Evolutionary conservation across 2,113 vertebrate genomes (phyloP), one percentile per base, ranked within the genome.

Genomic region (Ailuropoda melanoleuca): DNA sequence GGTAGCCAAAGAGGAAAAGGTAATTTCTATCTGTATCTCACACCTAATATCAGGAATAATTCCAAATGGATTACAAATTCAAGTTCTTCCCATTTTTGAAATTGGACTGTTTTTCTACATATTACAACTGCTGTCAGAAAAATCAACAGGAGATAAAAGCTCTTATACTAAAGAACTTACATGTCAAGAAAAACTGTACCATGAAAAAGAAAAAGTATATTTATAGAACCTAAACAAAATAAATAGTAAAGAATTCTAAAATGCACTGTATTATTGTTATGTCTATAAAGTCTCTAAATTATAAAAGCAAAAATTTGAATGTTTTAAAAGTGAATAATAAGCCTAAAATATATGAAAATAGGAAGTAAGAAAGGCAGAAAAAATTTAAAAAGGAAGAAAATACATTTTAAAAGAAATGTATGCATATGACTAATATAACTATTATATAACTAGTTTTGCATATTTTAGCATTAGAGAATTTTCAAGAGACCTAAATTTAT

Each of bases 171-270:
- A 95, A 66, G 12, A 92, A 93, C 64, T 95, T 94, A 93, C 82
- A 26, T 55, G 77, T 68, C 60, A 95, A 53, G 56, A 81, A 85
- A 96, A 98, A 98, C 29, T 93, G 46, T 64, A 95, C n/a, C 86
- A 91, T 66, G 17, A 53, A 96, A 95, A 94, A 88, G 6, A 10
- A 50, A 74, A 94, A 78, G 0, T 7, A 6, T 95, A 78, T 96
- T 92, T 96, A 95, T 50, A 56, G 66, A 97, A 94, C 43, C 39
- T 31, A 97, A 96, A 96, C 89, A 96, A 48, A 98, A 95, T 86
- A 26, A 83, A 95, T 93, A 94, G 19, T 39, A 83, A 97, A 94
- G 90, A 48, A 97, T 92, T 17, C 37, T 75, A 0, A 46, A 85
- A 87, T 96, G 8, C 26, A 91, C 81, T 70, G 8, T 70, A 24